Evolutionary conservation across 2,797 vertebrate species (phyloP).

Genomic region (Microchirus variegatus): DNA sequence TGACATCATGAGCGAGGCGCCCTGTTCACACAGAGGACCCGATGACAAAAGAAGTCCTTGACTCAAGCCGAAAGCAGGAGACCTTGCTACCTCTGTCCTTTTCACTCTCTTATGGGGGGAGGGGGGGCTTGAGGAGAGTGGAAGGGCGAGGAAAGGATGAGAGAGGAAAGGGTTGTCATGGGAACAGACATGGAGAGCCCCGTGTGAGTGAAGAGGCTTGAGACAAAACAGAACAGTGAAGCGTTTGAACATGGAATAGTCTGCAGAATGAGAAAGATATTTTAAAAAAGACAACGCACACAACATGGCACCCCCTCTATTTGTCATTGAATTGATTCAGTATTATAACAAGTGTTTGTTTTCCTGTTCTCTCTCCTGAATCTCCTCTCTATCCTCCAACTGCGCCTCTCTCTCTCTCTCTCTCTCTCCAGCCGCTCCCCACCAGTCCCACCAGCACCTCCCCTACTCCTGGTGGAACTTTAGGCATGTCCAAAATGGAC

Average conservation of each 20-base stretch:
- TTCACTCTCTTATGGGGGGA: conserved; percentile 31
- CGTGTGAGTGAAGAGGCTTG: conserved; percentile 61
- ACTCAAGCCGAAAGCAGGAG: conserved; percentile 46
- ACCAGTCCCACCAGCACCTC: conserved; percentile 83
- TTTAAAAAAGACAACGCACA: background rate
- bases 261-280: background rate
- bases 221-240: conserved; percentile 68
- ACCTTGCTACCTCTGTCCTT: conserved; percentile 35
- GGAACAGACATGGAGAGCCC: conserved; percentile 75
- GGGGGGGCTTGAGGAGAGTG: background rate
- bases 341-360: conserved; percentile 42
- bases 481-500: conserved; percentile 88
- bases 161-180: conserved; percentile 74
- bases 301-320: background rate
- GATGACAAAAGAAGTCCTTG: conserved; percentile 55
- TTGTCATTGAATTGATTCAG: conserved; percentile 24
- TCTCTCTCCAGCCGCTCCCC: conserved; percentile 80
- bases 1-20: conserved; percentile 45
- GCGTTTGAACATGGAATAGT: conserved; percentile 49
- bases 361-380: conserved; percentile 21
- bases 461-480: conserved; percentile 85
- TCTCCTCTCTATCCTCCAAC: conserved; percentile 7
- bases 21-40: conserved; percentile 35
- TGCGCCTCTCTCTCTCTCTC: conserved; percentile 5
- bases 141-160: conserved; percentile 27